Conservation (phyloP, 2,888 invertebrate genomes). For the Bembecia ichneumoniformis region DNA sequence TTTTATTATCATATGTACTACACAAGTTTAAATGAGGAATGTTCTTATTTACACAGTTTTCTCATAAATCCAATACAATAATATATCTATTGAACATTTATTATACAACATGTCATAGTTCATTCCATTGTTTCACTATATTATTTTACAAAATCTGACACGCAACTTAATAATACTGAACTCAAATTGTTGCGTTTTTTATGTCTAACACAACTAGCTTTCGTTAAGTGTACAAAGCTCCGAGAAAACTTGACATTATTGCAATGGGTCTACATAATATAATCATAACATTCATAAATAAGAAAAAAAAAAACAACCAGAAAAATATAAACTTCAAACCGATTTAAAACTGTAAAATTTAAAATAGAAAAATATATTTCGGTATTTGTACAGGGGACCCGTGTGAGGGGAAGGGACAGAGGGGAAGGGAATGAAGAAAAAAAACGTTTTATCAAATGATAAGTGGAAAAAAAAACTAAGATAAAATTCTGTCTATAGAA, state of each 20-base stretch:
- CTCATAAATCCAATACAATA: constrained; percentile 43
- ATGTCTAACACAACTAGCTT: constrained; percentile 17
- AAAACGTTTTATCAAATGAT: constrained; percentile 9
- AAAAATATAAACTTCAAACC: background rate
- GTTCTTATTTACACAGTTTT: constrained; percentile 71
- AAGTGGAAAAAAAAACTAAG: constrained; percentile 13
- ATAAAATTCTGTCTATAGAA: constrained; percentile 3
- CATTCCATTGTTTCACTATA: constrained; percentile 15
- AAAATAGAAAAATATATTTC: background rate
- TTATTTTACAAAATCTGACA: constrained; percentile 28
- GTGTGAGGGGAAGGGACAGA: background rate
- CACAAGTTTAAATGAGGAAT: constrained; percentile 72
- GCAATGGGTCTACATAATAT: constrained; percentile 21
- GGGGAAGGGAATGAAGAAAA: constrained; percentile 1
- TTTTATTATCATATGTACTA: constrained; percentile 71
- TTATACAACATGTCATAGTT: constrained; percentile 22
- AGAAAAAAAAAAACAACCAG: background rate
- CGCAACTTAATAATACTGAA: constrained; percentile 53
- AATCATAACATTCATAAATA: constrained; percentile 1
- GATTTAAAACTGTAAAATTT: background rate
- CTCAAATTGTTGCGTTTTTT: constrained; percentile 25
- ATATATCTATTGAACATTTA: constrained; percentile 32
- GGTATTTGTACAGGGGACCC: background rate
- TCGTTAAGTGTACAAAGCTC: constrained; percentile 12
- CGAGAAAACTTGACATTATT: constrained; percentile 18